Percentiles rank a stretch among this genome's conserved stretches.
phyloP scores from a whole-genome alignment of 2,888 invertebrate genomes.

The Diachrysia chrysitis region DNA sequence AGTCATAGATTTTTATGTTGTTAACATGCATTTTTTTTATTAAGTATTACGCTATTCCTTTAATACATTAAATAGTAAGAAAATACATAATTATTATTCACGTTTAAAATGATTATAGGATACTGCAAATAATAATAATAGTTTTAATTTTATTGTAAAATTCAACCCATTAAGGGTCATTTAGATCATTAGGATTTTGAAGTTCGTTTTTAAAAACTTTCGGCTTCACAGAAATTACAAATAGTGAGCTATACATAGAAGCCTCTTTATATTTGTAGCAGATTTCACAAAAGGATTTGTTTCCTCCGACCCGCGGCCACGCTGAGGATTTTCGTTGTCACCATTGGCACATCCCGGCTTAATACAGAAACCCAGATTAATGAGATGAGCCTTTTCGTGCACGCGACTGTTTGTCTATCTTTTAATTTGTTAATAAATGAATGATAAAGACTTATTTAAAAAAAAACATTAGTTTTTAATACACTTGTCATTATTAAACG shows the following conservation, averaged over 20 bases:
- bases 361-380: constrained; percentile 86
- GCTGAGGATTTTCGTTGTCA: constrained; percentile 82
- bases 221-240: constrained; percentile 28
- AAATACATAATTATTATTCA: too few species aligned
- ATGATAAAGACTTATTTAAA: constrained; percentile 56
- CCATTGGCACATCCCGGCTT: constrained; percentile 85
- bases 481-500: constrained; percentile 7
- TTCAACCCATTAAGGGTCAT: too few species aligned
- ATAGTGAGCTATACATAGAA: constrained; percentile 53
- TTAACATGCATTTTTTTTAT: neutral
- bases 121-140: too few species aligned
- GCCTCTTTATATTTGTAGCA: constrained; percentile 78
- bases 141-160: too few species aligned
- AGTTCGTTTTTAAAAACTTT: neutral
- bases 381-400: constrained; percentile 76
- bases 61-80: too few species aligned
- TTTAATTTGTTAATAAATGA: constrained; percentile 64
- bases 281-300: constrained; percentile 84
- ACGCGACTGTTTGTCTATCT: constrained; percentile 54
- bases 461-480: constrained; percentile 14
- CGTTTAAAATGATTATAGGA: too few species aligned
- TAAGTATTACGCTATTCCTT: neutral
- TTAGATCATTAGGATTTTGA: too few species aligned
- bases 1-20: neutral
- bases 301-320: constrained; percentile 72